Evolutionary conservation across 1,140 invertebrate genomes (phyloP).

Genomic region (Lordiphosa clarofinis): DNA sequence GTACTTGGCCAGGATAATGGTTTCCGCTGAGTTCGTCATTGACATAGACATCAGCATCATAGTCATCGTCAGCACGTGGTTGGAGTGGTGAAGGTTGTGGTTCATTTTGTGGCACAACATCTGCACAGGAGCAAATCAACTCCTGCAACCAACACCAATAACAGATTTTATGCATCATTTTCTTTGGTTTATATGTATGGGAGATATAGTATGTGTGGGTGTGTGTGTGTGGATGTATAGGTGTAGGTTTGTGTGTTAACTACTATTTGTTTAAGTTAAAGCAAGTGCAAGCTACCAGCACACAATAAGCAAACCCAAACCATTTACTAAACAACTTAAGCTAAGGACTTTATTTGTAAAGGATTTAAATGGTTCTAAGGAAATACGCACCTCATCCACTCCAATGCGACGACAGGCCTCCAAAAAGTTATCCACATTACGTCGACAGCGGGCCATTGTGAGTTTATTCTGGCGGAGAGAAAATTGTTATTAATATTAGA

Average conservation of each 20-base stretch:
- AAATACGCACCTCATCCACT: conserved; percentile 92
- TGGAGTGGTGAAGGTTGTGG: conserved; percentile 23
- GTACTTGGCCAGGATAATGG: conserved; percentile 32
- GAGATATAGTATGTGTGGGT: conserved; percentile 21
- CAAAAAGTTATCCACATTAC: conserved; percentile 97
- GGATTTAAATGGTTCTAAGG: neutral
- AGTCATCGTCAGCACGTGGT: conserved; percentile 64
- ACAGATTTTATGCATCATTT: conserved; percentile 78
- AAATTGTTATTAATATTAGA: neutral
- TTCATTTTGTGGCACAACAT: conserved; percentile 82
- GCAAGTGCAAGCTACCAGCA: neutral
- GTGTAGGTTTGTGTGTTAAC: conserved; percentile 23
- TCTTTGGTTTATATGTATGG: conserved; percentile 31
- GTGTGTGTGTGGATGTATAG: conserved; percentile 13
- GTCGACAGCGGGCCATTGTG: conserved; percentile 93
- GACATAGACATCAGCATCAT: conserved; percentile 74
- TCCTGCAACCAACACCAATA: conserved; percentile 86
- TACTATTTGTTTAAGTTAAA: conserved; percentile 8
- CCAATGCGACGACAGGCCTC: conserved; percentile 96
- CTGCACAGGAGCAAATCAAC: conserved; percentile 87
- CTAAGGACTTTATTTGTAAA: conserved; percentile 1
- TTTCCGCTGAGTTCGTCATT: conserved; percentile 26
- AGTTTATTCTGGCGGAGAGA: conserved; percentile 88
- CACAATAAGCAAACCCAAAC: conserved; percentile 27
- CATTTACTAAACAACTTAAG: conserved; percentile 16